Evolutionary conservation across 2,113 vertebrate genomes (phyloP).

Genomic region (Bos taurus): ARS-UCD2.0 NC_037343.1:43239001-43239500

Average conservation of each 20-base stretch:
- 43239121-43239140: not conserved
- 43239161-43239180: not conserved
- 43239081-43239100: not conserved
- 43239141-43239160: not conserved
- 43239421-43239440: slow-evolving; percentile 95
- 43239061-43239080: not conserved
- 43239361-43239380: slow-evolving; percentile 97
- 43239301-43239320: not conserved
- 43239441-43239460: slow-evolving; percentile 99
- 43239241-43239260: not conserved
- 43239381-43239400: slow-evolving; percentile 88
- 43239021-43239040: not conserved
- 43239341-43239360: slow-evolving; percentile 99
- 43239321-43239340: slow-evolving; percentile 90
- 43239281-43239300: not conserved
- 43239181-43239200: not conserved
- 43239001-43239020: not conserved
- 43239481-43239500: not conserved
- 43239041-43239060: slow-evolving; percentile 17
- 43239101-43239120: not conserved
- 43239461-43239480: slow-evolving; percentile 87
- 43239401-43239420: slow-evolving; percentile 88
- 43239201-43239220: not conserved
- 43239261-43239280: not conserved
- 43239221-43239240: not conserved